Percentiles rank a stretch among this genome's conserved stretches.
These are phyloP conservation scores for Mystacornis crossleyi DNA, from an alignment of 2,113 vertebrate genomes.

Conservation along the genomic window DNA sequence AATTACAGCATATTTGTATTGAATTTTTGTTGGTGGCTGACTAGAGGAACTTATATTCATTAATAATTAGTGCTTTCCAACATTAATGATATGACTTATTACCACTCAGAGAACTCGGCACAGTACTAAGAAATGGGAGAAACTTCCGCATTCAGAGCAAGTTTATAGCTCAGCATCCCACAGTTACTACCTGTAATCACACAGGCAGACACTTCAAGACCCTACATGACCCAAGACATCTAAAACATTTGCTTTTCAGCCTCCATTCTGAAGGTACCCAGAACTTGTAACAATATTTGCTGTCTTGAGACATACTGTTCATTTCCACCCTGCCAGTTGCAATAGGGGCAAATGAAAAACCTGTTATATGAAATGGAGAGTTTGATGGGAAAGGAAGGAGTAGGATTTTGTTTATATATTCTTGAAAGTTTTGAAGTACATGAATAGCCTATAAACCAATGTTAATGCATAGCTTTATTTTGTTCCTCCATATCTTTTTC, in stretches of 20 bases:
- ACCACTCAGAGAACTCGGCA: not conserved
- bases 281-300: not conserved
- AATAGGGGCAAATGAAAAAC: not conserved
- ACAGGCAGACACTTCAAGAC: not conserved
- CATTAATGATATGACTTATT: not conserved
- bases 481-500: not conserved
- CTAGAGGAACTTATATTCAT: not conserved
- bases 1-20: not conserved
- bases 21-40: not conserved
- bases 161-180: not conserved
- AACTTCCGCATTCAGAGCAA: not conserved
- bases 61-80: not conserved
- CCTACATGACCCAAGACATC: not conserved
- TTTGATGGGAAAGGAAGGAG: not conserved
- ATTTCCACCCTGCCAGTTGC: not conserved
- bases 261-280: not conserved
- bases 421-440: not conserved
- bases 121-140: not conserved
- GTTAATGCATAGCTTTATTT: not conserved
- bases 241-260: not conserved
- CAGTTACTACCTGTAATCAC: not conserved
- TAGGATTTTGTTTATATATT: not conserved
- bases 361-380: not conserved
- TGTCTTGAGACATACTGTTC: not conserved
- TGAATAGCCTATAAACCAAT: not conserved